phyloP scores from a whole-genome alignment of 92 coral and sea anemone genomes.

The Palythoa caribaeorum region DNA sequence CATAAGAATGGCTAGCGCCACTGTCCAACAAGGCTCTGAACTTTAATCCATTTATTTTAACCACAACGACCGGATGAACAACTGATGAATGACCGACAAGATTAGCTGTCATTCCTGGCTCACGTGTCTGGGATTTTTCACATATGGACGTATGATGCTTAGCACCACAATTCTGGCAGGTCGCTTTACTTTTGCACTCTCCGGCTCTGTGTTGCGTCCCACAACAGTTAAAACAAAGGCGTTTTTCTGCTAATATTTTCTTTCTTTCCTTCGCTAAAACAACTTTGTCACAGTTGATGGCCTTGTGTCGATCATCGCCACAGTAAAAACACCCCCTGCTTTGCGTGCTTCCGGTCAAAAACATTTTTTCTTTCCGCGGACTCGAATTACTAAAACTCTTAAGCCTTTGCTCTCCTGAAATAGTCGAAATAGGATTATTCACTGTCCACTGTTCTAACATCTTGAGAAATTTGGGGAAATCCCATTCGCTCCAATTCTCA shows the following conservation, averaged over 20 bases:
- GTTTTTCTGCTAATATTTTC: conserved; percentile 54
- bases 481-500: conserved; percentile 71
- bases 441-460: conserved; percentile 64
- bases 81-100: conserved; percentile 47
- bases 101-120: conserved; percentile 74
- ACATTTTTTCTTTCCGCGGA: conserved; percentile 3
- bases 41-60: conserved; percentile 60
- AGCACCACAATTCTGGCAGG: conserved; percentile 46
- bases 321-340: conserved; percentile 68
- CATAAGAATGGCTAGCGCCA: no score
- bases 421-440: conserved; percentile 51
- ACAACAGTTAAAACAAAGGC: conserved; percentile 66
- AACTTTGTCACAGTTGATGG: conserved; percentile 59
- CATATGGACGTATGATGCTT: background rate
- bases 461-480: conserved; percentile 52
- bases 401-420: no score
- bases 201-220: conserved; percentile 56
- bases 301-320: conserved; percentile 50
- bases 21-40: no score
- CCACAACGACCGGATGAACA: conserved; percentile 75
- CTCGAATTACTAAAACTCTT: background rate
- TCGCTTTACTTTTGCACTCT: conserved; percentile 64
- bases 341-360: background rate
- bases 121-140: conserved; percentile 17
- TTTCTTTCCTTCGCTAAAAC: conserved; percentile 38